These are phyloP conservation scores for Cataglyphis cursor DNA, from an alignment of 2,888 invertebrate genomes.

Conservation along the genomic window DNA sequence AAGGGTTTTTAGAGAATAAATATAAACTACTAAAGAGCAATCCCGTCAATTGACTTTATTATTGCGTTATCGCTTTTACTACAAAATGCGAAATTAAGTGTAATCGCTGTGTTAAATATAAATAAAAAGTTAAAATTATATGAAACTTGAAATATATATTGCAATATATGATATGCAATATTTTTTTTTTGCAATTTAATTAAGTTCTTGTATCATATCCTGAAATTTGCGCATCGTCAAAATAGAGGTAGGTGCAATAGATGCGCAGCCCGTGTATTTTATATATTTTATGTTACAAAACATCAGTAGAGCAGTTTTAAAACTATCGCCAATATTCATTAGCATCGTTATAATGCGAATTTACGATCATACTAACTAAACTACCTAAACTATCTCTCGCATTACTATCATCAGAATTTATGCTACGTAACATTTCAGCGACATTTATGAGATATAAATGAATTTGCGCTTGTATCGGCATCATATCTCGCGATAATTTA, in stretches of 20 bases:
- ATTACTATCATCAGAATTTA: slow-evolving; percentile 60
- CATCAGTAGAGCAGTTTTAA: slow-evolving; percentile 58
- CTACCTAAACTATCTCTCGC: slow-evolving; percentile 52
- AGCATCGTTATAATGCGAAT: slow-evolving; percentile 59
- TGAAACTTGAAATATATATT: background rate
- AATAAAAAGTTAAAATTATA: background rate
- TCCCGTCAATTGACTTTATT: slow-evolving; percentile 18
- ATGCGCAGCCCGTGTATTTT: background rate
- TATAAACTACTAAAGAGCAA: slow-evolving; percentile 17
- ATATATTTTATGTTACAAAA: background rate
- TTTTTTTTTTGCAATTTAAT: slow-evolving; percentile 1
- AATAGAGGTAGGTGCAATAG: background rate
- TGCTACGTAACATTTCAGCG: slow-evolving; percentile 58
- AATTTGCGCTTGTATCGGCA: slow-evolving; percentile 62
- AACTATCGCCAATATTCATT: slow-evolving; percentile 54
- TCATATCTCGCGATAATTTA: background rate
- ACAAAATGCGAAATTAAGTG: background rate
- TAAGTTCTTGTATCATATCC: background rate
- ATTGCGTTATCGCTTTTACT: slow-evolving; percentile 2
- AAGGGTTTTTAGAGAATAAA: slow-evolving; percentile 60
- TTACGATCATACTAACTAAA: slow-evolving; percentile 61
- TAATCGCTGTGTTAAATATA: background rate
- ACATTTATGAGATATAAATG: slow-evolving; percentile 72
- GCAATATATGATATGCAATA: background rate
- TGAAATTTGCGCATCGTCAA: background rate